Percentiles rank a stretch among this genome's conserved stretches.
Conservation (phyloP, 2,797 vertebrate genomes). For the Amblyopsis hoosieri region DNA sequence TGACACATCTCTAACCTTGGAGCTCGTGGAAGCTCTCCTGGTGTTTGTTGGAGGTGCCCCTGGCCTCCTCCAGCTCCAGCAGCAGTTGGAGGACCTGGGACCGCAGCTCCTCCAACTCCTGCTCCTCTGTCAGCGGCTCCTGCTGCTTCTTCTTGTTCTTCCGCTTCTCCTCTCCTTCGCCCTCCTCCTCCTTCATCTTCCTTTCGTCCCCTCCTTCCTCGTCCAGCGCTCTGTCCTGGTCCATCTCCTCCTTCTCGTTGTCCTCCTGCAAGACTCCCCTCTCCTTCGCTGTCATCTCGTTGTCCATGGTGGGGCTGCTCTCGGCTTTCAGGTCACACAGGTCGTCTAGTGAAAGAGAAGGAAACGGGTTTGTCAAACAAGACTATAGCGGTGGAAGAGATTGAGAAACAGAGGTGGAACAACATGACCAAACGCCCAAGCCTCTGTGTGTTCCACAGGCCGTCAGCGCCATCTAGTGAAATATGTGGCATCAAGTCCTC, state of each 20-base stretch:
- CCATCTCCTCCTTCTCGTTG: constrained; percentile 67
- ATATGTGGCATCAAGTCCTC: constrained; percentile 11
- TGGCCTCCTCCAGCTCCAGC: constrained; percentile 85
- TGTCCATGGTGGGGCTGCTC: constrained; percentile 68
- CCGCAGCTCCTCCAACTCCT: constrained; percentile 83
- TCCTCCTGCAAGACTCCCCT: constrained; percentile 63
- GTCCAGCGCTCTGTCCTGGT: constrained; percentile 47
- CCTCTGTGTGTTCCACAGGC: constrained; percentile 29
- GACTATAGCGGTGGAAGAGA: too few relatives aligned
- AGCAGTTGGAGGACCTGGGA: constrained; percentile 83
- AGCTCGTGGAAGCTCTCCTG: constrained; percentile 85
- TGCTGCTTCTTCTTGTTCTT: constrained; percentile 56
- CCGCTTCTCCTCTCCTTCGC: constrained; percentile 36
- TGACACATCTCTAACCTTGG: constrained; percentile 76
- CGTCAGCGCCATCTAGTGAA: constrained; percentile 74
- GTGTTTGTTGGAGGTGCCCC: constrained; percentile 82
- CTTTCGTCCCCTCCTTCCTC: constrained; percentile 50
- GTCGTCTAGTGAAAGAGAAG: constrained; percentile 63
- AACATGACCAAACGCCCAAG: constrained; percentile 26
- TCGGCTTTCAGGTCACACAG: constrained; percentile 69
- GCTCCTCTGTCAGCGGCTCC: constrained; percentile 69
- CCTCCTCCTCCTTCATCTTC: constrained; percentile 58
- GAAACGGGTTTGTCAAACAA: neutral
- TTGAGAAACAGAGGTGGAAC: constrained; percentile 18
- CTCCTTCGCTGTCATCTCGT: constrained; percentile 72